Evolutionary conservation across 2,888 invertebrate genomes (phyloP).

Genomic region (Macrosiphum euphorbiae): DNA sequence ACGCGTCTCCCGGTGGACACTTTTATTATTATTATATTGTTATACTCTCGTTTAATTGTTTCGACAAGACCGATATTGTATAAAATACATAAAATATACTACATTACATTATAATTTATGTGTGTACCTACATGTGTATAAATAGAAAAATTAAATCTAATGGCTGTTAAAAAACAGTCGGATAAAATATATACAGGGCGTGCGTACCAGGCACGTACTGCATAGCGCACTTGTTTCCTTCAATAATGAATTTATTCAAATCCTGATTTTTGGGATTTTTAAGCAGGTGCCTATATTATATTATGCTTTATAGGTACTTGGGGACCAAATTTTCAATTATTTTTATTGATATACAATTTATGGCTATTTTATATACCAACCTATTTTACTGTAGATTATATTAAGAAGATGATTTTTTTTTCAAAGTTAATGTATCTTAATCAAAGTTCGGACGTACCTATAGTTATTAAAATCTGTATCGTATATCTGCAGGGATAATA

Average conservation of each 20-base stretch:
- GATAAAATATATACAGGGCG: background rate
- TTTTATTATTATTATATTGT: background rate
- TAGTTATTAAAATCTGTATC: background rate
- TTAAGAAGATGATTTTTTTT: background rate
- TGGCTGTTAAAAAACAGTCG: background rate
- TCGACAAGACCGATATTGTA: background rate
- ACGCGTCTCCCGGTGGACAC: conserved; percentile 29
- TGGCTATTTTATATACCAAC: background rate
- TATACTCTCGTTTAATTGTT: conserved; percentile 10
- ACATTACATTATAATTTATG: background rate
- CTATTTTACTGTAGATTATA: background rate
- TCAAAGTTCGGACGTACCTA: background rate
- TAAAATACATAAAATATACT: background rate
- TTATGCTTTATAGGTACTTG: background rate
- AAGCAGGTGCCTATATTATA: background rate
- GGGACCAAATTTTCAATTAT: background rate
- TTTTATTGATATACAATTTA: background rate
- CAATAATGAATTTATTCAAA: background rate
- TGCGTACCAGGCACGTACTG: background rate
- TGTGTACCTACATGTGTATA: background rate
- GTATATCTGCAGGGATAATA: background rate
- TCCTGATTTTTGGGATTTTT: background rate
- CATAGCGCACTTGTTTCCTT: background rate
- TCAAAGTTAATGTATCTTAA: background rate
- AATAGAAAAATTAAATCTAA: background rate